These are phyloP conservation scores for Balaenoptera acutorostrata DNA, from an alignment of 2,113 vertebrate genomes.

Conservation along the genomic window DNA sequence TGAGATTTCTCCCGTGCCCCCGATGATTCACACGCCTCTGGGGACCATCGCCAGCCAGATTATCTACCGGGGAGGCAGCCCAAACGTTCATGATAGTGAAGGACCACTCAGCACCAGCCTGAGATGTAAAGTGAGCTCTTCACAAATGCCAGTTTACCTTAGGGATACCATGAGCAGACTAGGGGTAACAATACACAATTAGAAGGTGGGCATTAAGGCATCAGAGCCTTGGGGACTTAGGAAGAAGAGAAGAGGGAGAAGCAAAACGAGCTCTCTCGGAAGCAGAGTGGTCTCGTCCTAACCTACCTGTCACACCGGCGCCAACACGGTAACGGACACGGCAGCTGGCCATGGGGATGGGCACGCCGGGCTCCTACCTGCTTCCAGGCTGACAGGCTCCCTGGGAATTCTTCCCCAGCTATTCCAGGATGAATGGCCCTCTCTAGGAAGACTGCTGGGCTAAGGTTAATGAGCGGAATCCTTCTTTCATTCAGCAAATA, in stretches of 20 bases:
- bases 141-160: background rate
- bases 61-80: fast-evolving
- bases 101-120: background rate
- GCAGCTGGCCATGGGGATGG: fast-evolving
- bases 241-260: background rate
- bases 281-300: background rate
- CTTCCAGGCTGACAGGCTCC: background rate
- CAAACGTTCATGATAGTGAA: background rate
- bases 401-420: background rate
- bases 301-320: fast-evolving
- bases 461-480: fast-evolving
- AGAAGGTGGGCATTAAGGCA: background rate
- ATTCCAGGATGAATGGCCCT: too few species aligned
- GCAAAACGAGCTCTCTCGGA: fast-evolving
- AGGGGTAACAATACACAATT: fast-evolving
- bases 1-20: background rate
- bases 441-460: background rate
- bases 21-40: background rate
- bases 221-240: background rate
- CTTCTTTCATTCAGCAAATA: background rate
- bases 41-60: fast-evolving
- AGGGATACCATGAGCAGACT: fast-evolving
- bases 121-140: background rate
- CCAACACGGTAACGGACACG: fast-evolving
- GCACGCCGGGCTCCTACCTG: fast-evolving